These are phyloP conservation scores for Ecdyonurus torrentis DNA, from an alignment of 2,888 invertebrate species.

Conservation along the genomic window DNA sequence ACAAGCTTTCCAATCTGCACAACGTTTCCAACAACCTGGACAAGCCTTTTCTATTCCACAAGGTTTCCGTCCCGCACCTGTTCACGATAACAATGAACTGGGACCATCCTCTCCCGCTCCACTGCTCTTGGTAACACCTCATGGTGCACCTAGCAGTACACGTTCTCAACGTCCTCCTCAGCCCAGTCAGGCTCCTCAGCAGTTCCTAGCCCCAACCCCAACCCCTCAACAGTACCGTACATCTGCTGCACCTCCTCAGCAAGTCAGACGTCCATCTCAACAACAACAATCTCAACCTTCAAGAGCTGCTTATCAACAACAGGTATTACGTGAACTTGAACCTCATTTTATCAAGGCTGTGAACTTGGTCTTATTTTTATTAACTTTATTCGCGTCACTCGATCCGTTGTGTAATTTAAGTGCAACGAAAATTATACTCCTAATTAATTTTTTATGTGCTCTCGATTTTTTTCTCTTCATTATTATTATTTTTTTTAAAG, in stretches of 20 bases:
- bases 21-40: not conserved
- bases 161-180: not conserved
- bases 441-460: too few relatives aligned
- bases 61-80: not conserved
- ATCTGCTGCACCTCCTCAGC: not conserved
- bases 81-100: not conserved
- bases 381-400: too few relatives aligned
- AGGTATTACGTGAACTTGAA: too few relatives aligned
- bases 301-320: conserved; percentile 2
- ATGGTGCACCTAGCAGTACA: not conserved
- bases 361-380: too few relatives aligned
- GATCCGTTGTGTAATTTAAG: too few relatives aligned
- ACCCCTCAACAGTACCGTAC: not conserved
- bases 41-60: not conserved
- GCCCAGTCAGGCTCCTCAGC: not conserved
- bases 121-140: not conserved
- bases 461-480: too few relatives aligned
- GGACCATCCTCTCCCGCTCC: not conserved
- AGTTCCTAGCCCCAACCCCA: not conserved
- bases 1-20: not conserved
- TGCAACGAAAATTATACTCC: too few relatives aligned
- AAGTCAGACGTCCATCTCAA: conserved; percentile 7
- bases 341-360: too few relatives aligned
- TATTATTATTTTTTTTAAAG: too few relatives aligned
- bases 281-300: conserved; percentile 9